Evolutionary conservation across 2,888 invertebrate genomes (phyloP), one percentile per base, ranked within the genome.

Genomic region (Polyommatus iphigenia): DNA sequence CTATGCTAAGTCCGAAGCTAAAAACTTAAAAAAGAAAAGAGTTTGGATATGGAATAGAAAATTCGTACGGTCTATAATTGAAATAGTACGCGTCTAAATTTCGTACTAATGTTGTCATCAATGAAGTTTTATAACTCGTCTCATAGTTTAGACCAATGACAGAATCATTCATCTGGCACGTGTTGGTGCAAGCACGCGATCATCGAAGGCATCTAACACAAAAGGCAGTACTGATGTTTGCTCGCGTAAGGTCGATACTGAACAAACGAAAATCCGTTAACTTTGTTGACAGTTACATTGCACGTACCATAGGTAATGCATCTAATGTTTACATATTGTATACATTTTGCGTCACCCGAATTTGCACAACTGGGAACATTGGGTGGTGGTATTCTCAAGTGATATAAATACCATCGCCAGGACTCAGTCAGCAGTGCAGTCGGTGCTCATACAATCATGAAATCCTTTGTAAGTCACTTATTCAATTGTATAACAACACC

Each of bases 281-380:
- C 85, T 85, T 87, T 91, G 87, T 92, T 89, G 90, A 89, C 91
- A 83, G 87, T 93, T 92, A 92, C 92, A 90, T 89, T 84, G 87
- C 81, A 83, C 83, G 88, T 89, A 90, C 86, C 85, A 88, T 89
- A 90, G 91, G 91, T 91, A 91, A 93, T 92, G 92, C 88, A 90
- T 86, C 85, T 85, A 88, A 86, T 93, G 90, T 93, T 94, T 93
- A 91, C 93, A 88, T 90, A 92, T 92, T 91, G 92, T 91, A 92
- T 92, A 88, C 87, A 91, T 89, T 92, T 92, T 90, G 88, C 90
- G 91, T 90, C 90, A 85, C 87, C 87, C 87, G 86, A 87, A 83
- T 88, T 91, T 91, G 89, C 87, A 91, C 89, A 91, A 92, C 86
- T 85, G 87, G 86, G 85, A 89, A 84, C 85, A 86, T 83, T 85